Evolutionary conservation across 2,888 invertebrate species (phyloP), one percentile per base, ranked within the genome.

Genomic region (Adelphocoris suturalis): DNA sequence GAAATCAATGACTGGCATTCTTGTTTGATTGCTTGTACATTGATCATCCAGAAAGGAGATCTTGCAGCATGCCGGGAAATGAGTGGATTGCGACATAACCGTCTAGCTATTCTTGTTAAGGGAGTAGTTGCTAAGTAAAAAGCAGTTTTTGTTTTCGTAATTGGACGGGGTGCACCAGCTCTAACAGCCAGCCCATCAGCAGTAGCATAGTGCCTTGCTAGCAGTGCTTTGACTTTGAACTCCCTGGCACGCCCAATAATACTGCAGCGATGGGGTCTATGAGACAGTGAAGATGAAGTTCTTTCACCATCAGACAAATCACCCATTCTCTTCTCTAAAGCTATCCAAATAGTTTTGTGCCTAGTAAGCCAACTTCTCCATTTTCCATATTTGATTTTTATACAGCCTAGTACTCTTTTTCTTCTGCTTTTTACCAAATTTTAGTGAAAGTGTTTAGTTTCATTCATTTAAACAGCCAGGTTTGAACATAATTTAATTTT

Each of bases 81-180:
- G 92, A 96, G 95, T 92, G 97, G 95, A 92, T 97, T 96, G 92
- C 97, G 95, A 93, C 98, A 97, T 91, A 98, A 94, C 91, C 97
- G 95, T 91, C 99, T 96, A 89, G 98, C 98, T 91, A 98, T 96
- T 92, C 98, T 95, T 91, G 98, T 98, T 93, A 98, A 95, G 90
- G 97, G 96, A 92, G 98, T 98, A 89, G 97, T 98, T 93, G 97
- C 96, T 93, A 99, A 95, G 94, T 98, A 98, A 95, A 99, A 99
- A 91, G 99, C 98, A 92, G 98, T 98, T 93, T 98, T 96, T 88
- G 99, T 99, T 94, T 99, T 99, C 98, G 98, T 98, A 80, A 99
- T 98, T 87, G 99, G 98, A 90, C 98, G 95, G 90, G 98, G 97
- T 82, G 97, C 96, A 91, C 96, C 96, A 16, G 96, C 95, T 91